Evolutionary conservation across 1,140 invertebrate genomes (phyloP), one percentile per base, ranked within the genome.

Genomic region (Babylonia areolata): DNA sequence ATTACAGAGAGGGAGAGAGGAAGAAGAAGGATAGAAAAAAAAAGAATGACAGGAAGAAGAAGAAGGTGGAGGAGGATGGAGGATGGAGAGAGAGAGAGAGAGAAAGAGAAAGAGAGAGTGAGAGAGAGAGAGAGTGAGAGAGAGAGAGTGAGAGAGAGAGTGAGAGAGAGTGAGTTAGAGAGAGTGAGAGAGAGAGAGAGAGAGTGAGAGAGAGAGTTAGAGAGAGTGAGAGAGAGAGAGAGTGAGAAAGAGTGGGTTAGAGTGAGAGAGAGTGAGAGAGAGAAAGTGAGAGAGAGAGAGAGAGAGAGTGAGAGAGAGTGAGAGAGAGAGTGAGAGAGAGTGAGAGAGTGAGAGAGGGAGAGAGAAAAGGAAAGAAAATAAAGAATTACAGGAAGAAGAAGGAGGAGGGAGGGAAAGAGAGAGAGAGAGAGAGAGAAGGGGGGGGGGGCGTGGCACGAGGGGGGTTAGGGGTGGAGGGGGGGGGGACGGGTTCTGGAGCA

Each of bases 191-290:
- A 23, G 23, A 23, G 23, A 23, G 23, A 23, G 5, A 64, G 58
- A 64, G 58, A 64, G 58, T 11, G 58, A 64, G 58, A 64, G 58
- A 64, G 58, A 64, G 58, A 64, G 23, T 11, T 3, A 23, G 58
- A 64, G 58, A 64, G 23, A 64, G n/a, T n/a, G n/a, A 31, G n/a
- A 23, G 28, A 23, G 23, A 23, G 28, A 23, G 28, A 20, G 58
- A 69, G 2, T 23, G 58, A 69, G 2, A 69, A 23, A 69, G 2
- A 69, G 58, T 23, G 58, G 28, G 58, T 23, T 12, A 69, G 58
- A 69, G 58, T 23, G 58, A 69, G 58, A 69, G 58, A 69, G 58
- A 69, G 58, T 23, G 58, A 64, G 58, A n/a, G n/a, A n/a, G 42
- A 46, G 42, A 46, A 15, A 46, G 42, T 6, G 42, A 46, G 42